Percentiles rank a stretch among this genome's conserved stretches.
Conservation (phyloP, 1,140 invertebrate genomes). For the Lerema accius region DNA sequence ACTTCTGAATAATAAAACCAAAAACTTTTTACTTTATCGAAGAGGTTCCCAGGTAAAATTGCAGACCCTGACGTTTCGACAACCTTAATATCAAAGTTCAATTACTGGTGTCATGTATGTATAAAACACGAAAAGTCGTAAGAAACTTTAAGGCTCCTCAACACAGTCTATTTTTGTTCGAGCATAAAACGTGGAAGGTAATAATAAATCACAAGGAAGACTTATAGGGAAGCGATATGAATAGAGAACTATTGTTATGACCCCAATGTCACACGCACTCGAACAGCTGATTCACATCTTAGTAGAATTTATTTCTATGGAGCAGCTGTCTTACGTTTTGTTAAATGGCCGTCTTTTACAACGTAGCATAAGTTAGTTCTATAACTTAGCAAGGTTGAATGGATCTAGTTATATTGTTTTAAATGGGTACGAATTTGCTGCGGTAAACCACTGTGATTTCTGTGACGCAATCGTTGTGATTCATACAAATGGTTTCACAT, state of each 20-base stretch:
- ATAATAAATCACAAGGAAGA: constrained; percentile 21
- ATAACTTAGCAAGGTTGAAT: too few species aligned
- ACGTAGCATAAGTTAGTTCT: background rate
- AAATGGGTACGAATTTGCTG: too few species aligned
- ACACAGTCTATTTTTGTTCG: constrained; percentile 3
- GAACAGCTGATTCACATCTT: constrained; percentile 66
- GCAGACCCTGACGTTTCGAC: constrained; percentile 2
- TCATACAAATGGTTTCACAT: too few species aligned
- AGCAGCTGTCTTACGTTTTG: constrained; percentile 47
- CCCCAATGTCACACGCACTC: constrained; percentile 46
- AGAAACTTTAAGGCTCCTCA: background rate
- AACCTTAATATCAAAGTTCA: too few species aligned
- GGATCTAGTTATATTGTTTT: too few species aligned
- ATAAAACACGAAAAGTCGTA: constrained; percentile 12
- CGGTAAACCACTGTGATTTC: too few species aligned
- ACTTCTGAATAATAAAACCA: too few species aligned
- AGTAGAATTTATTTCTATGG: constrained; percentile 60
- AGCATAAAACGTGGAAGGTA: constrained; percentile 21
- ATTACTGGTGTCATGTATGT: background rate
- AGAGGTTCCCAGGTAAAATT: background rate
- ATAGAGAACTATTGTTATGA: constrained; percentile 39
- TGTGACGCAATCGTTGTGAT: too few species aligned
- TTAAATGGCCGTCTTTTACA: constrained; percentile 38
- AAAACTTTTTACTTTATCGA: background rate
- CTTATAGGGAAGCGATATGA: constrained; percentile 35